Base-by-base conservation (phyloP, 2,797 vertebrate species). In the Sebastes trivittatus region DNA sequence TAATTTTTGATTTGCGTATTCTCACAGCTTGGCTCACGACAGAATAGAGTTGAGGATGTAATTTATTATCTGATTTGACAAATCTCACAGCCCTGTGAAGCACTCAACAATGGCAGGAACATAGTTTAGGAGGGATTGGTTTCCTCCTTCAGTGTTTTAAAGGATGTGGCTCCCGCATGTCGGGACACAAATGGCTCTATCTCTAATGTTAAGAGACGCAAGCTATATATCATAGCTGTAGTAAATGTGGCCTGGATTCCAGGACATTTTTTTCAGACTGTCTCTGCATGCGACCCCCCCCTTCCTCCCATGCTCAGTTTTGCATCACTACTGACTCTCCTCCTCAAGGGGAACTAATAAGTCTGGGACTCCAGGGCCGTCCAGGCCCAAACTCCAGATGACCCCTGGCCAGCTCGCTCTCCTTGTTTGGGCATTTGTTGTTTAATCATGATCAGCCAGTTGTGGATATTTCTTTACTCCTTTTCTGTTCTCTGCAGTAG, bases 241-340 rank as follows among this genome's bases (percentile, higher is more conserved):
- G 91, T 95, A 94, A 95, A 96, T 94, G 91, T 95, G 96, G 96
- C 95, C 96, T 95, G 95, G 92, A 97, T 95, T 98, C 97, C 97
- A 89, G 93, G 38, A 16, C 95, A 97, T 3, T 96, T 77, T 95
- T 77, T 56, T 83, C 82, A 58, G 92, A 94, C 96, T 96, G 94
- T 97, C 96, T 90, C 14, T 23, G 72, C 76, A 86, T 76, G 70
- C 85, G 86, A 75, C 87, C 92, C 85, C 91, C 87, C 55, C 86
- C 88, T 10, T 2, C 27, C 84, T 88, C 86, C 88, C 93, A 18
- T 27, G 18, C 87, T 65, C 75, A 60, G 75, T 27, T 82, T 88
- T 71, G 76, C 90, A 88, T 86, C 61, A 72, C 70, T 82, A 78
- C 81, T 79, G 72, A 88, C 82, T 86, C 87, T 74, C 75, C 86